Evolutionary conservation across 2,888 invertebrate species (phyloP), one percentile per base, ranked within the genome.

Genomic region (Zygaena filipendulae): DNA sequence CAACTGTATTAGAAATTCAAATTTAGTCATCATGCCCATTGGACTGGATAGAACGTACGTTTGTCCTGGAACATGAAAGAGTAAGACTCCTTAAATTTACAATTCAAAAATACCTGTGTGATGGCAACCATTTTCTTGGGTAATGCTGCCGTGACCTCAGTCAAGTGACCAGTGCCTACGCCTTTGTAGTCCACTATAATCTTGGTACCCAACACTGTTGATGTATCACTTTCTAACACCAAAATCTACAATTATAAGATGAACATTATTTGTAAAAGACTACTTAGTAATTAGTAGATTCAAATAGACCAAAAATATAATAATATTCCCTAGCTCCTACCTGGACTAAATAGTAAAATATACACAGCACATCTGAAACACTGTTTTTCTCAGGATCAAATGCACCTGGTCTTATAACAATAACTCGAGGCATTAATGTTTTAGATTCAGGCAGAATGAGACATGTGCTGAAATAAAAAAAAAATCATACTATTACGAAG

Each of bases 171-270:
- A 36, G 84, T 48, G 0, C 82, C 80, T 0, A 82, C 67, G 1
- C 61, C 66, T 26, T 59, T 45, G 32, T 72, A 75, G 37, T 79
- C 77, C 0, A 50, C 70, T 13, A 74, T 43, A 10, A 71, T 61
- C 42, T 67, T 71, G 0, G 62, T 74, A 2, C 86, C 86, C 32
- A 80, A 43, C 2, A 86, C 66, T 10, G 82, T 58, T 1, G 82
- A 77, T 14, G 81, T 67, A 42, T 88, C 88, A 40, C 86, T 85
- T 46, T 87, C 86, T n/a, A 82, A 43, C 1, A 87, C 50, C 27
- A 82, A 42, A 29, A 87, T 81, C 61, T 87, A 46, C 23, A 58
- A 60, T 22, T 11, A 27, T 13, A 27, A 4, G 11, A 2, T 23
- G 21, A 20, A 18, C 21, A n/a, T 20, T 11, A 18, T 21, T 6